Base-by-base conservation (phyloP, 2,113 vertebrate genomes). In the Taxidea taxus region DNA sequence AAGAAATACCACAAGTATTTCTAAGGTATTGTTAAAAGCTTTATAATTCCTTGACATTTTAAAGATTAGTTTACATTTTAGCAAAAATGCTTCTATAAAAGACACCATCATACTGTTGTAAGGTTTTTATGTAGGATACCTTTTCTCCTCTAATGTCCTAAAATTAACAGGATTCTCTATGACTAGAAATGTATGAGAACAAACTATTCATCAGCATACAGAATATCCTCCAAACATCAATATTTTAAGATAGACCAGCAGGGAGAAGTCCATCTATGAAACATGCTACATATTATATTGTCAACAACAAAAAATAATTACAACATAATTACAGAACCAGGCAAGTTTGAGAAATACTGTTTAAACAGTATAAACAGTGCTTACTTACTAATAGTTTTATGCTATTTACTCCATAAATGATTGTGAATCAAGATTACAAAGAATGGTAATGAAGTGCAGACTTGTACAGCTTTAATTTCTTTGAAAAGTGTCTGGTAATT, bases 171-270 rank as follows among this genome's bases (percentile, higher is more conserved):
- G 4, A 34, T 20, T 95, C 42, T 87, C n/a, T 70, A 68, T 27
- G 77, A 81, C 20, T 12, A 80, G n/a, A n/a, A 13, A 83, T 21
- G 6, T 72, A 49, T 58, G 25, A 82, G 37, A 90, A 68, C 34
- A 86, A 68, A 39, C 58, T 77, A 34, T 82, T 86, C 91, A 89
- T 94, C 77, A 90, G n/a, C 44, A 47, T 62, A 94, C 0, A 80
- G 25, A 89, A 74, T 72, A 91, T 42, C 3, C n/a, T 31, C 58
- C 21, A 34, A 91, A 97, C 7, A 62, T 12, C 18, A 86, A 34
- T 62, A 87, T 81, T 97, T 84, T 84, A 87, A 87, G 83, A 78
- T 8, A 97, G 74, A 68, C 27, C 11, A 60, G n/a, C 58, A 85
- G n/a, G 72, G 64, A 91, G 83, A 95, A 95, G 85, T 90, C 47